Base-by-base conservation (phyloP, 2,888 invertebrate genomes). In the Synanthedon andrenaeformis region DNA sequence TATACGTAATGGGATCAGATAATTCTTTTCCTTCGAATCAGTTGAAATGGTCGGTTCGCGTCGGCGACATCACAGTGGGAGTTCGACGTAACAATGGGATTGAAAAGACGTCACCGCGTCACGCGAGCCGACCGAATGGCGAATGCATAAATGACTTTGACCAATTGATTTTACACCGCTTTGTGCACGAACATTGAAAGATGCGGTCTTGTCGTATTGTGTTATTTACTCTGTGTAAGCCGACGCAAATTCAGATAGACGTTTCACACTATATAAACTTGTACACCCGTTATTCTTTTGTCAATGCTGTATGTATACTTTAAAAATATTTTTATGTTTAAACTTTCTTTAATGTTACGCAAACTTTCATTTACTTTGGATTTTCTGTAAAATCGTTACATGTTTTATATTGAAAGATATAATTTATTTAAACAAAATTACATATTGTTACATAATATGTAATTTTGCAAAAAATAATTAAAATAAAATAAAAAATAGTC, bases 111-210 rank as follows among this genome's bases (percentile, higher is more conserved):
- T 70, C 66, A 69, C 69, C 65, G 66, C 71, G 64, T 35, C 35
- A 35, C 66, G 65, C 66, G 59, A 58, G 61, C 65, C 63, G 63
- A 62, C 63, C 68, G 68, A 35, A 6, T 35, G 4, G 64, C 75
- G 78, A 82, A 80, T 78, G 71, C 66, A 70, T 57, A 58, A 78
- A 77, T 71, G 76, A 81, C 82, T 81, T 79, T 82, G 79, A 82
- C 82, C 82, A 83, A 84, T 84, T 81, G 83, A 83, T 84, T 83
- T 76, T 77, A 72, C 76, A 74, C 76, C 67, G 71, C 74, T 70
- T 80, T 81, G 74, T 76, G 58, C 57, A 53, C 57, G 42, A 49
- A 54, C 63, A 63, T 59, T 68, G 66, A 70, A 63, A 61, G 61
- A 72, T 69, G 64, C 35, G 35, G 35, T 35, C 10, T 35, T 63